Conservation (phyloP, 1,140 invertebrate genomes). For the Hylaeus volcanicus region DNA sequence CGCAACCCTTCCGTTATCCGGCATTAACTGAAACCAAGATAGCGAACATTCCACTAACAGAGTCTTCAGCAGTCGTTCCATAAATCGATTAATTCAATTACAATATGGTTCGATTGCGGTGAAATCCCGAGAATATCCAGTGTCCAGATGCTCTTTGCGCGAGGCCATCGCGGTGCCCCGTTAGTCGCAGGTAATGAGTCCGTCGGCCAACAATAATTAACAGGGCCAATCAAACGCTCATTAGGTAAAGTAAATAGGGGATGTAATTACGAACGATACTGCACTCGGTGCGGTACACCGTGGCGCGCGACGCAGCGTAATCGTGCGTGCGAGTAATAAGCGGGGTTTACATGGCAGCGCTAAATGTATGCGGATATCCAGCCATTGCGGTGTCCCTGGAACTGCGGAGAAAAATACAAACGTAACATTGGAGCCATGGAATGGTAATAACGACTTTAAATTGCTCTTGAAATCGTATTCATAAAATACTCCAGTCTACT, state of each 20-base stretch:
- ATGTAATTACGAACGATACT: constrained; percentile 50
- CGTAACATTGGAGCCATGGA: too few relatives aligned
- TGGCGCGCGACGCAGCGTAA: constrained; percentile 17
- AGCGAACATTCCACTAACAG: too few relatives aligned
- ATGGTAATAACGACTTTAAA: too few relatives aligned
- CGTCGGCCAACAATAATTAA: constrained; percentile 58
- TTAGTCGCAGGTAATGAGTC: constrained; percentile 48
- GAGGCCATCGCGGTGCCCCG: constrained; percentile 36
- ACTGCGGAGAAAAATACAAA: too few relatives aligned
- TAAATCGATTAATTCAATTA: too few relatives aligned
- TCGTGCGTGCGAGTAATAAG: constrained; percentile 55
- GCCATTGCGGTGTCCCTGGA: constrained; percentile 16
- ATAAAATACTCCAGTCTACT: too few relatives aligned
- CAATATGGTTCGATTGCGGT: not conserved
- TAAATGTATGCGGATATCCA: constrained; percentile 6
- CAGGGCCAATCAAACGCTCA: constrained; percentile 55
- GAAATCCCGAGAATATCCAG: not conserved
- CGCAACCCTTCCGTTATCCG: too few relatives aligned
- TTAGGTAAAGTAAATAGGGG: constrained; percentile 58
- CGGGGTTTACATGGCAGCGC: constrained; percentile 21
- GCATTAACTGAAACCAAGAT: too few relatives aligned
- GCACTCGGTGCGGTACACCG: not conserved
- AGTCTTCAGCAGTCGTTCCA: too few relatives aligned
- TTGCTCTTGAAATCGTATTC: too few relatives aligned
- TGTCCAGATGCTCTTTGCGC: constrained; percentile 22